These are phyloP conservation scores for Cardiocondyla obscurior DNA, from an alignment of 1,140 invertebrate genomes.

Conservation along the genomic window DNA sequence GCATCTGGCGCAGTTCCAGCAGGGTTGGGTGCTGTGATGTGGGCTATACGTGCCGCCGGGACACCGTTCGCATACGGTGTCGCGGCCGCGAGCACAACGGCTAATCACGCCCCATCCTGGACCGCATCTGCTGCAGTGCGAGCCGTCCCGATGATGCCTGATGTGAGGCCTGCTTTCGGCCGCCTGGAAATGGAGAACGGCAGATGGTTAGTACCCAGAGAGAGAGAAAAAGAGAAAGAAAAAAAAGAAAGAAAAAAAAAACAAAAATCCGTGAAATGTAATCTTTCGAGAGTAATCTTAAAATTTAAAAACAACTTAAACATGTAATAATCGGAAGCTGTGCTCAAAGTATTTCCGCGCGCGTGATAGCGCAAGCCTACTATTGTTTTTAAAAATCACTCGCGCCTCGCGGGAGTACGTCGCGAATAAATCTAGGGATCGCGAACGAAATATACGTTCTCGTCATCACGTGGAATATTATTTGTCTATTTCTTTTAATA, in stretches of 20 bases:
- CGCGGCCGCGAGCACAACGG: conserved; percentile 75
- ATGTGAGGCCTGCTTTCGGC: conserved; percentile 76
- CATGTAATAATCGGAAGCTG: background rate
- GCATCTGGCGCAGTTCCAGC: conserved; percentile 84
- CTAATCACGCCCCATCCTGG: conserved; percentile 83
- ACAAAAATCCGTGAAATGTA: no score
- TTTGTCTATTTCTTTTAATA: background rate
- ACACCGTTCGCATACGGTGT: conserved; percentile 82
- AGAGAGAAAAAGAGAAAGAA: no score
- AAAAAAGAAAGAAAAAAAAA: no score
- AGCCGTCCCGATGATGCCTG: conserved; percentile 78
- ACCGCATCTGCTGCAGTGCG: conserved; percentile 80
- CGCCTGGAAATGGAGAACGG: conserved; percentile 68
- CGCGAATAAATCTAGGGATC: background rate
- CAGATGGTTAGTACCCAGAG: conserved; percentile 50
- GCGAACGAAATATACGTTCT: no score
- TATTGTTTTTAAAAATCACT: background rate
- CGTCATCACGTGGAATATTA: background rate
- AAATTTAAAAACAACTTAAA: no score
- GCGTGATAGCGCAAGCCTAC: background rate
- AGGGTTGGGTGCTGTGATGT: conserved; percentile 81
- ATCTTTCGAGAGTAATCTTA: no score
- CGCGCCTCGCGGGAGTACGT: background rate
- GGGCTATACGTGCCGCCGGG: conserved; percentile 81
- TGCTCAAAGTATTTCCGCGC: background rate